Percentiles rank a stretch among this genome's conserved stretches.
phyloP scores from a whole-genome alignment of 2,797 vertebrate genomes.

The Sarcophilus harrisii region DNA sequence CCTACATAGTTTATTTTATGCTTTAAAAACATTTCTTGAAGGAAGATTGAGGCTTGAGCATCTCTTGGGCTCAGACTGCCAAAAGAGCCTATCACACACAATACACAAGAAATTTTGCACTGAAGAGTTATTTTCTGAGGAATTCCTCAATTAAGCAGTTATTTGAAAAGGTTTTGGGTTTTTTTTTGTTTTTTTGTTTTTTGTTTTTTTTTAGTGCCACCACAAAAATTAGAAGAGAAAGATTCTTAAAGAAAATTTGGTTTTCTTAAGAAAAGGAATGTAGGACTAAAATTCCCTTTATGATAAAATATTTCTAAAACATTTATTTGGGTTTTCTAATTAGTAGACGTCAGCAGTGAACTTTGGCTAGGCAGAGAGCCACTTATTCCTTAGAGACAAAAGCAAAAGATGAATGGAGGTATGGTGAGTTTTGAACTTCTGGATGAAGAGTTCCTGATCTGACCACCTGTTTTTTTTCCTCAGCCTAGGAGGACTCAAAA shows the following conservation, averaged over 20 bases:
- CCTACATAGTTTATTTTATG: background rate
- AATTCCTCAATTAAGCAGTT: conserved; percentile 16
- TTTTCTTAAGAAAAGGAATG: conserved; percentile 21
- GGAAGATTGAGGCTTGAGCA: background rate
- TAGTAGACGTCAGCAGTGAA: conserved; percentile 12
- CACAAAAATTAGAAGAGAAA: conserved; percentile 1
- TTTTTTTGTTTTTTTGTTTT: too few relatives aligned
- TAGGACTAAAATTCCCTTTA: background rate
- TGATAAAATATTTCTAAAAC: background rate
- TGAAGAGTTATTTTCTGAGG: background rate
- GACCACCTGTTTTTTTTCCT: background rate
- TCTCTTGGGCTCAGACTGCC: background rate
- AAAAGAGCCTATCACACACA: background rate
- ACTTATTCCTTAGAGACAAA: background rate
- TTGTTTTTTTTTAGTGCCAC: background rate
- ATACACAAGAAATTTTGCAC: background rate
- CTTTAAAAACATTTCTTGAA: background rate
- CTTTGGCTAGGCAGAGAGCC: background rate
- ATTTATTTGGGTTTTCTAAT: background rate
- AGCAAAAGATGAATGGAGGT: background rate
- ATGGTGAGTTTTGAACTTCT: background rate
- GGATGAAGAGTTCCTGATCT: background rate
- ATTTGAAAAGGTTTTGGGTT: too few relatives aligned
- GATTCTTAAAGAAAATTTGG: background rate
- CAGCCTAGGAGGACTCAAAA: background rate